A percentile compares a stretch with the other conserved stretches of the same genome.
phyloP scores from a whole-genome alignment of 1,140 invertebrate species.

The Whitmania pigra region DNA sequence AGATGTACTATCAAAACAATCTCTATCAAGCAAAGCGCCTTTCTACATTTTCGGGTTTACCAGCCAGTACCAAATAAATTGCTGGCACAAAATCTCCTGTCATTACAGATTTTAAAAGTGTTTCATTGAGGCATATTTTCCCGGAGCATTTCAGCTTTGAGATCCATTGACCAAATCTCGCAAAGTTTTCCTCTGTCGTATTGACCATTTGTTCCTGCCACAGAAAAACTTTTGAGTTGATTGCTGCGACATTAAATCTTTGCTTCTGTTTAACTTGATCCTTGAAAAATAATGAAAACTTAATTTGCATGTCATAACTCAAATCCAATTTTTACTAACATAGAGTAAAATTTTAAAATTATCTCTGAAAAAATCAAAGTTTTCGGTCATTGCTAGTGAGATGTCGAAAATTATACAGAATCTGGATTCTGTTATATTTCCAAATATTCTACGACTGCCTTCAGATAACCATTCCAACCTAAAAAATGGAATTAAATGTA shows the following conservation, averaged over 20 bases:
- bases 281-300: conserved; percentile 7
- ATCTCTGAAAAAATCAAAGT: background rate
- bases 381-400: background rate
- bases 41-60: too few relatives aligned
- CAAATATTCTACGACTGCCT: conserved; percentile 5
- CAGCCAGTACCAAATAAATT: too few relatives aligned
- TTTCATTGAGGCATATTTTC: too few relatives aligned
- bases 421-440: background rate
- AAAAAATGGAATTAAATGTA: background rate
- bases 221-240: background rate
- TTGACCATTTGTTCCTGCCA: conserved; percentile 4
- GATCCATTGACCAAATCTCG: background rate
- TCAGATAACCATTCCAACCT: conserved; percentile 1
- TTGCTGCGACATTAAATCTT: background rate
- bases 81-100: too few relatives aligned
- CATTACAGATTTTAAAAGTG: too few relatives aligned
- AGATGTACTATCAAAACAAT: too few relatives aligned
- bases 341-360: conserved; percentile 9
- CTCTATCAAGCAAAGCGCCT: too few relatives aligned
- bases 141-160: conserved; percentile 5
- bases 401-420: background rate
- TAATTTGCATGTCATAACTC: background rate
- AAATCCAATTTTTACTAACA: background rate
- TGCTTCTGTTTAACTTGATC: conserved; percentile 12
- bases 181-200: background rate